These are phyloP conservation scores for Scolopax rusticola DNA, from an alignment of 2,797 vertebrate genomes.

Conservation along the genomic window DNA sequence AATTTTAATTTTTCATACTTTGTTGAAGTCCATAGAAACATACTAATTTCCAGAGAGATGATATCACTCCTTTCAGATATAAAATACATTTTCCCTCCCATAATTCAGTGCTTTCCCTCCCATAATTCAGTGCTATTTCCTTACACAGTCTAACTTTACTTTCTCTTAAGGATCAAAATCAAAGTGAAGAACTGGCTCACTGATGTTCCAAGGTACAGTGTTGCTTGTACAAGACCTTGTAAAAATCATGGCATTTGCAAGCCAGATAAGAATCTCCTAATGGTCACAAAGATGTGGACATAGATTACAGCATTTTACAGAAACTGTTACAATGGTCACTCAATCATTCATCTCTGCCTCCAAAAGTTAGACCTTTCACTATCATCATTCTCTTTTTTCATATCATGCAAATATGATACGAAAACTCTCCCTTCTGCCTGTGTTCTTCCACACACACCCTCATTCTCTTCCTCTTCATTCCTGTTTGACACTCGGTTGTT, in stretches of 20 bases:
- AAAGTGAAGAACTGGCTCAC: not conserved
- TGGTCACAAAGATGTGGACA: not conserved
- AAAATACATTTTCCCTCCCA: not conserved
- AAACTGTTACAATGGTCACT: not conserved
- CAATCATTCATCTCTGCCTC: not conserved
- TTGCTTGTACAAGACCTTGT: not conserved
- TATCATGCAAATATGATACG: not conserved
- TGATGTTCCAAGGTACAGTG: fast-evolving
- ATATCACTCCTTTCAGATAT: not conserved
- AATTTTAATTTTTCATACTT: not conserved
- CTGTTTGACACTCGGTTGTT: not conserved
- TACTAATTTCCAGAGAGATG: not conserved
- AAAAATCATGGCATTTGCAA: not conserved
- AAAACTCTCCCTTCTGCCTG: not conserved
- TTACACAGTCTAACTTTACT: not conserved
- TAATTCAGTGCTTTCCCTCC: not conserved
- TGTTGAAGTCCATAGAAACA: not conserved
- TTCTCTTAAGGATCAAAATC: not conserved
- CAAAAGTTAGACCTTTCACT: not conserved
- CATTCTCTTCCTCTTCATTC: not conserved
- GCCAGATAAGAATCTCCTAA: not conserved
- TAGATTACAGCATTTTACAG: not conserved
- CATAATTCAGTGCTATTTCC: not conserved
- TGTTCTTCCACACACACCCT: not conserved
- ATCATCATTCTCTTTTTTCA: not conserved